Evolutionary conservation across 2,888 invertebrate species (phyloP).

Genomic region (Carabus problematicus): DNA sequence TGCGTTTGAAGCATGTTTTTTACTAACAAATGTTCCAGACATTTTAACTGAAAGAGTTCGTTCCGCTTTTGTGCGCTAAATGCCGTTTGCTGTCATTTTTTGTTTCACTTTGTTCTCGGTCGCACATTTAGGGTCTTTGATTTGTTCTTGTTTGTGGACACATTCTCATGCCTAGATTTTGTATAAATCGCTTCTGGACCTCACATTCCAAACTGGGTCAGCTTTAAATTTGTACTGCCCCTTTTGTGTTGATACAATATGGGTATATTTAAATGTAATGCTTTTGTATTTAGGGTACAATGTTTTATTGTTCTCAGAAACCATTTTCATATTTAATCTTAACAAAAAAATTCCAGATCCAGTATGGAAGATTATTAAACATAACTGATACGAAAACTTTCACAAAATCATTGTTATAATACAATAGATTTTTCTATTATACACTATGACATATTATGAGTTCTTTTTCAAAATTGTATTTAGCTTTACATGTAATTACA

Average conservation of each 20-base stretch:
- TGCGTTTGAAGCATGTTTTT: constrained; percentile 37
- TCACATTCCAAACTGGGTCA: constrained; percentile 32
- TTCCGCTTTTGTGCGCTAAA: constrained; percentile 41
- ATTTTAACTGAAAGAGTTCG: constrained; percentile 38
- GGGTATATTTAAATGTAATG: constrained; percentile 36
- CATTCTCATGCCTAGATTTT: constrained; percentile 32
- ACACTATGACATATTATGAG: too few relatives aligned
- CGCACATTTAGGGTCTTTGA: constrained; percentile 38
- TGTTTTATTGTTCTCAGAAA: constrained; percentile 26
- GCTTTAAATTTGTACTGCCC: constrained; percentile 28
- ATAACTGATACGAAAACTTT: too few relatives aligned
- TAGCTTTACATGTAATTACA: too few relatives aligned
- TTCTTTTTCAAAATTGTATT: too few relatives aligned
- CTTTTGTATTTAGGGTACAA: constrained; percentile 19
- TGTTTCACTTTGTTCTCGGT: constrained; percentile 29
- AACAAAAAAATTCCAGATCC: constrained; percentile 14
- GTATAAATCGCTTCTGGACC: constrained; percentile 10
- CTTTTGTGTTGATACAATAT: constrained; percentile 36
- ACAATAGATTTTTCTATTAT: too few relatives aligned
- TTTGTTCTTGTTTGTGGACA: constrained; percentile 41
- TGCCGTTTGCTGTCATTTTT: constrained; percentile 42
- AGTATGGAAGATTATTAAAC: too few relatives aligned
- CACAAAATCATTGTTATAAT: too few relatives aligned
- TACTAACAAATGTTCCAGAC: constrained; percentile 35
- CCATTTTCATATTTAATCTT: constrained; percentile 22